Percentiles rank a stretch among this genome's conserved stretches.
phyloP scores from a whole-genome alignment of 2,797 vertebrate species.

The Takifugu rubripes region DNA sequence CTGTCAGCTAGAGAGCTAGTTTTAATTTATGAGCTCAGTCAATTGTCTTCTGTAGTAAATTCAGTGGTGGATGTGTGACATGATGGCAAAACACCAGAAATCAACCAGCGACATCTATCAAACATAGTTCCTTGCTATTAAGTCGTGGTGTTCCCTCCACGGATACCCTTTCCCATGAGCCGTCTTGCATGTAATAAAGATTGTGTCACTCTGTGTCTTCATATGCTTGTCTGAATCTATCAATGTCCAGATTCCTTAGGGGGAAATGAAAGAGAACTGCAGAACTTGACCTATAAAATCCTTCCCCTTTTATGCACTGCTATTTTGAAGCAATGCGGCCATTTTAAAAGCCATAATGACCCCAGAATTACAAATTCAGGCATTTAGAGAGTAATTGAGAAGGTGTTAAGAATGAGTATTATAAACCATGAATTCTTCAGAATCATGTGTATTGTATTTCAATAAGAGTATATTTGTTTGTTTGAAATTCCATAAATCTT shows the following conservation, averaged over 20 bases:
- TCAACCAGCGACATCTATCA: slow-evolving; percentile 34
- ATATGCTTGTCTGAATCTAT: slow-evolving; percentile 65
- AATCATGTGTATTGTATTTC: slow-evolving; percentile 26
- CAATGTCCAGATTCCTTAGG: slow-evolving; percentile 57
- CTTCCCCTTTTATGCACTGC: slow-evolving; percentile 42
- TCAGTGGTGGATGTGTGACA: slow-evolving; percentile 4
- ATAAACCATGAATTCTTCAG: slow-evolving; percentile 42
- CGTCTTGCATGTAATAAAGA: slow-evolving; percentile 62
- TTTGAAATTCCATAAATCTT: slow-evolving; percentile 26
- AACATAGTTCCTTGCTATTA: slow-evolving; percentile 45
- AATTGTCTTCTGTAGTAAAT: slow-evolving; percentile 32
- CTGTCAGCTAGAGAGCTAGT: slow-evolving; percentile 15
- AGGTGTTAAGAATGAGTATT: slow-evolving; percentile 52
- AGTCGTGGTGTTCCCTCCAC: slow-evolving; percentile 38
- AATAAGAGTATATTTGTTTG: slow-evolving; percentile 16
- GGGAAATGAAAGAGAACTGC: slow-evolving; percentile 43
- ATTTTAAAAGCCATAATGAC: slow-evolving; percentile 50
- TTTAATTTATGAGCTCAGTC: slow-evolving; percentile 36
- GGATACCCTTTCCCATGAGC: slow-evolving; percentile 26
- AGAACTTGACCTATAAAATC: slow-evolving; percentile 38
- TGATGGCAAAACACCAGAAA: slow-evolving; percentile 34
- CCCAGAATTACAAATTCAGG: slow-evolving; percentile 38
- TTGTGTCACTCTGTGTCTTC: slow-evolving; percentile 56
- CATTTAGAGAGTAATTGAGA: slow-evolving; percentile 46
- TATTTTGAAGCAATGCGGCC: slow-evolving; percentile 43